phyloP scores from a whole-genome alignment of 2,797 vertebrate species.

The Podarcis lilfordi region DNA sequence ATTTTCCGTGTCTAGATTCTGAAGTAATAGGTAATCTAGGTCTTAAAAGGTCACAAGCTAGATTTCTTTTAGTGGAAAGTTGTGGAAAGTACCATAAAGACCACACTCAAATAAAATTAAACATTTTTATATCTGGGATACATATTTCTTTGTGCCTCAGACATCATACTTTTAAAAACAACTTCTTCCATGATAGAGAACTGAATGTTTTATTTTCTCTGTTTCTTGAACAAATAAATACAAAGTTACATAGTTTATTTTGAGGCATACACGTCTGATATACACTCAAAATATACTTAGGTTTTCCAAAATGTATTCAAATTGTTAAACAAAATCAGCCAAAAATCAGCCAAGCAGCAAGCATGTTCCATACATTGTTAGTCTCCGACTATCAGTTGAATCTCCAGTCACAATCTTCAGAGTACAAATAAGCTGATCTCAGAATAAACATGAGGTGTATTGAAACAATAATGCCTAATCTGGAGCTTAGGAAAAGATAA shows the following conservation, averaged over 20 bases:
- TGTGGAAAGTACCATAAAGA: conserved; percentile 46
- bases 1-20: conserved; percentile 22
- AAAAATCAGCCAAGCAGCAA: background rate
- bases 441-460: background rate
- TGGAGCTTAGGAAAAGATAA: background rate
- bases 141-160: background rate
- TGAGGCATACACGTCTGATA: background rate
- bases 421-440: background rate
- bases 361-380: background rate
- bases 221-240: background rate
- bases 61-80: conserved; percentile 5
- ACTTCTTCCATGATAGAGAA: background rate
- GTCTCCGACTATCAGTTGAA: background rate
- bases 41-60: conserved; percentile 19
- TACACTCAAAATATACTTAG: background rate
- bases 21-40: conserved; percentile 22
- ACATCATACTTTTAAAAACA: conserved; percentile 20
- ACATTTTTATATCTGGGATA: background rate
- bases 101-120: conserved; percentile 20
- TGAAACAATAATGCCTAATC: background rate
- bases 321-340: background rate
- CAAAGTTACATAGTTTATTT: background rate
- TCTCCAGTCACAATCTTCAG: background rate
- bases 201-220: background rate
- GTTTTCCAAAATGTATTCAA: background rate